Evolutionary conservation across 2,888 invertebrate species (phyloP).

Genomic region (Parnassius glacialis): DNA sequence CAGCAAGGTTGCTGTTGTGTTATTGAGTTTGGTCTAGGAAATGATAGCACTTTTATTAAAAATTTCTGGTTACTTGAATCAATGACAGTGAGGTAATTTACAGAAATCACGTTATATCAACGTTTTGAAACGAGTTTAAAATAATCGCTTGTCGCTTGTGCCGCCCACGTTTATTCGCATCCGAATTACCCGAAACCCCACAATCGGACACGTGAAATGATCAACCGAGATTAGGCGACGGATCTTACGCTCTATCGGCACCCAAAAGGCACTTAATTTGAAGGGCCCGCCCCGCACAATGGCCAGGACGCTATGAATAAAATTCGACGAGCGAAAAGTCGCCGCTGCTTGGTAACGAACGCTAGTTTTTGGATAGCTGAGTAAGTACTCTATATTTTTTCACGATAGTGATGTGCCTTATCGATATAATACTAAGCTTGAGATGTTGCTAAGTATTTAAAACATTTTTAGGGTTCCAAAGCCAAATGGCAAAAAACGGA

Average conservation of each 20-base stretch:
- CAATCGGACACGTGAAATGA: slow-evolving; percentile 53
- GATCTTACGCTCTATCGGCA: slow-evolving; percentile 62
- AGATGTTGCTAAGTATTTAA: no score
- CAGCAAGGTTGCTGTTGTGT: no score
- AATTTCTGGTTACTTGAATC: no score
- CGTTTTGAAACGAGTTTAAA: no score
- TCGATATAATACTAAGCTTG: slow-evolving; percentile 4
- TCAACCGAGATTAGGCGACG: slow-evolving; percentile 64
- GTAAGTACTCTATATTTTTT: slow-evolving; percentile 5
- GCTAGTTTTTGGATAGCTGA: slow-evolving; percentile 16
- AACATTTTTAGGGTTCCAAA: no score
- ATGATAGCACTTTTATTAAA: no score
- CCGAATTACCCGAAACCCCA: slow-evolving; percentile 40
- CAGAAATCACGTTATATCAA: no score
- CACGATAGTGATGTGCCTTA: slow-evolving; percentile 7
- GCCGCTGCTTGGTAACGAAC: slow-evolving; percentile 15
- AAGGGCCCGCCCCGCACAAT: slow-evolving; percentile 35
- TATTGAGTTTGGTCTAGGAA: no score
- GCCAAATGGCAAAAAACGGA: no score
- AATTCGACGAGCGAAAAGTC: slow-evolving; percentile 20
- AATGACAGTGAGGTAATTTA: no score
- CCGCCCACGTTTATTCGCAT: slow-evolving; percentile 36
- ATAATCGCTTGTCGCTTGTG: slow-evolving; percentile 30
- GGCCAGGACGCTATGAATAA: slow-evolving; percentile 21
- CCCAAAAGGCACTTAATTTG: slow-evolving; percentile 56